phyloP scores from a whole-genome alignment of 2,888 invertebrate species.

The Scrobipalpa atriplicella region DNA sequence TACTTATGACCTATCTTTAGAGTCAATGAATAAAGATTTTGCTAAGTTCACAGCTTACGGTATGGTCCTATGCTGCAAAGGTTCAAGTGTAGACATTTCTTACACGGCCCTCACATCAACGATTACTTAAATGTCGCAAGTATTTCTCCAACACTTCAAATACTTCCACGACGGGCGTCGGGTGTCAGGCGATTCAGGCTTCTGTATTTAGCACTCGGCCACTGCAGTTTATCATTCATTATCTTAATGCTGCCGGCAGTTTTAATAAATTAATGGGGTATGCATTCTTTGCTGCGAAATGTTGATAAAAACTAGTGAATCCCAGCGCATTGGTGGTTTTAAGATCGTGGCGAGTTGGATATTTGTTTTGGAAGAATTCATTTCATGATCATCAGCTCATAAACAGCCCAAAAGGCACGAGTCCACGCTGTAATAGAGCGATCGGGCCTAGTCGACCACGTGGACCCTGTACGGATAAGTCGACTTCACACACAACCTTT shows the following conservation, averaged over 20 bases:
- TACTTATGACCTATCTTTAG: too few relatives aligned
- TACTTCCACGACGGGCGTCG: not conserved
- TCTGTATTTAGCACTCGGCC: slow-evolving; percentile 27
- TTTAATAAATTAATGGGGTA: slow-evolving; percentile 14
- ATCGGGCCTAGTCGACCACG: too few relatives aligned
- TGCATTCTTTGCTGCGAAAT: not conserved
- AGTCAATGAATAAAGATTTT: too few relatives aligned
- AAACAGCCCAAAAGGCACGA: too few relatives aligned
- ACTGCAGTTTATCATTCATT: slow-evolving; percentile 13
- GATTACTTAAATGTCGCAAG: not conserved
- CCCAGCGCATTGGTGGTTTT: not conserved
- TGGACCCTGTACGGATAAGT: too few relatives aligned
- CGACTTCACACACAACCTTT: too few relatives aligned
- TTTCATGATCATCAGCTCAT: too few relatives aligned
- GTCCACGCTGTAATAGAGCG: too few relatives aligned
- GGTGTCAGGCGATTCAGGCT: slow-evolving; percentile 10
- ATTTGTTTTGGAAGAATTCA: not conserved
- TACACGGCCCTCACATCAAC: too few relatives aligned
- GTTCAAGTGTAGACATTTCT: too few relatives aligned
- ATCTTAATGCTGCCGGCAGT: slow-evolving; percentile 18
- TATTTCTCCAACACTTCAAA: not conserved
- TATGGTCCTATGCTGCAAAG: too few relatives aligned
- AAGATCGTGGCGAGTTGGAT: not conserved
- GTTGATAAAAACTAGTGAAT: not conserved
- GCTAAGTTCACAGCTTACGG: too few relatives aligned